Evolutionary conservation across 2,797 vertebrate species (phyloP).

Genomic region (Ara ararauna): DNA sequence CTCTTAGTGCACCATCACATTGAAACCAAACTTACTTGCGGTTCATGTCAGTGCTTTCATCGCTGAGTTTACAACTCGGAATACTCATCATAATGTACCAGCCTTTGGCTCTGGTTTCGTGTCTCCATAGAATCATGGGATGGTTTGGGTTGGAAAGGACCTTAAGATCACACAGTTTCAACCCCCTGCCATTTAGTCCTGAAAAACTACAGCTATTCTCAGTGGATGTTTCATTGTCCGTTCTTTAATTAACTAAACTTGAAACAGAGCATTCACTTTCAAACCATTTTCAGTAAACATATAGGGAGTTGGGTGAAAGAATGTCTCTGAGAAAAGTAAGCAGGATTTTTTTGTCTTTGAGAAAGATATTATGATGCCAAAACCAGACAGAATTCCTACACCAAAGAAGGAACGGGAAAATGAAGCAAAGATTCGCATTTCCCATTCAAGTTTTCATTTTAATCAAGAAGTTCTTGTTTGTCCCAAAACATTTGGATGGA

Average conservation of each 20-base stretch:
- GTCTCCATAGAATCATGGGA: background rate
- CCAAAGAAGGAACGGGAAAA: background rate
- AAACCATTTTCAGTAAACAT: background rate
- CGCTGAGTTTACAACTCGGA: background rate
- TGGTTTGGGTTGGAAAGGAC: background rate
- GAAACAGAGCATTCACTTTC: background rate
- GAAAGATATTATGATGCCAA: background rate
- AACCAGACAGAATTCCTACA: background rate
- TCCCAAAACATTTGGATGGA: background rate
- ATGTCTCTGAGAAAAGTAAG: background rate
- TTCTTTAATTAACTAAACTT: conserved; percentile 8
- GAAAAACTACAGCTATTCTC: background rate
- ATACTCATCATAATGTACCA: background rate
- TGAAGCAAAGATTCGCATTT: background rate
- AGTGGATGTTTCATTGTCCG: background rate
- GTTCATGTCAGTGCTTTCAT: fast-evolving
- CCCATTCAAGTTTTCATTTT: background rate
- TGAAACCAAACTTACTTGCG: background rate
- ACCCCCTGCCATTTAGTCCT: background rate
- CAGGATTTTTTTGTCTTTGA: background rate
- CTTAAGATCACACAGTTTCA: background rate
- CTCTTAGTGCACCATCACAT: background rate
- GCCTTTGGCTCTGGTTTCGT: background rate
- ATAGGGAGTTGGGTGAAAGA: background rate
- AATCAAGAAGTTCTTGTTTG: background rate